Base-by-base conservation (phyloP, 1,140 invertebrate genomes). In the Episyrphus balteatus region DNA sequence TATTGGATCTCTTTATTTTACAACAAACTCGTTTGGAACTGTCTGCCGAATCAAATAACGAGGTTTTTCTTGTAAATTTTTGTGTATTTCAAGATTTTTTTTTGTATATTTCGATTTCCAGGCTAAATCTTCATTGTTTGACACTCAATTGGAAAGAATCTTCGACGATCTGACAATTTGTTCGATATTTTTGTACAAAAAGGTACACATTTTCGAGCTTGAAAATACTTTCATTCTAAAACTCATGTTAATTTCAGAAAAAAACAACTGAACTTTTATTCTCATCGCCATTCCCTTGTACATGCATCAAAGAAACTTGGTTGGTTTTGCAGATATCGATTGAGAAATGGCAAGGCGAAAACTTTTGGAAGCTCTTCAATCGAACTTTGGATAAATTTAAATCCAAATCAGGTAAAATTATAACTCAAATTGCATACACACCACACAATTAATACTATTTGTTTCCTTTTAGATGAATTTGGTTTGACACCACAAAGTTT, bases 261-360 rank as follows among this genome's bases (percentile, higher is more conserved):
- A 51, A 57, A 38, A 50, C 49, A 0, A 48, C 52, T 0, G 59
- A 66, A 39, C 41, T 66, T n/a, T 37, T 63, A 1, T 53, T 57
- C 40, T 47, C 36, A 5, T 54, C 62, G 1, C 56, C 61, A 3
- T 68, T 68, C 31, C 47, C 59, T 17, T 68, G 66, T 14, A 56
- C 57, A 44, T 68, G 66, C 49, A 51, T 48, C 15, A 68, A 60
- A 45, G 66, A 68, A 42, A 21, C 55, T 3, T 68, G 66, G 66
- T 19, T 62, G 21, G 37, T 62, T 9, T 42, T 63, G 2, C 46
- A 53, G 11, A 38, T 44, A 3, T 32, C 55, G 0, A 21, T 57
- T 8, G n/a, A 47, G 18, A 48, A 52, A 40, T 52, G 51, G 42
- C 11, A 26, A 26, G 8, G 3, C 8, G 21, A 26, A 26, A 49